Percentiles rank a stretch among this genome's conserved stretches.
These are phyloP conservation scores for Tachystola acroxantha DNA, from an alignment of 2,888 invertebrate species.

Conservation along the genomic window DNA sequence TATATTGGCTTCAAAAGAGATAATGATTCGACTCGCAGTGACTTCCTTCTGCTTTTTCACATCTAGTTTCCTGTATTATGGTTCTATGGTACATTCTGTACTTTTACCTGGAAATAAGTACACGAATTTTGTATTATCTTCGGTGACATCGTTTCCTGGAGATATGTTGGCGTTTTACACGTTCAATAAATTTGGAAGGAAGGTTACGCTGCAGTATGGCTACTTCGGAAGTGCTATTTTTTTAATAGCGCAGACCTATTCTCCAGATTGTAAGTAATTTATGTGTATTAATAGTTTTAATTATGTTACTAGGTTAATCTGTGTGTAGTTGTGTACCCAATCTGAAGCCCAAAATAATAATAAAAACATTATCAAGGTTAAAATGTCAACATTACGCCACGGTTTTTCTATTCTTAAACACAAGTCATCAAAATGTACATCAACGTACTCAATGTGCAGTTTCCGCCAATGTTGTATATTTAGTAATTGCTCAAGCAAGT, in stretches of 20 bases:
- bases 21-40: conserved; percentile 46
- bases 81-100: conserved; percentile 47
- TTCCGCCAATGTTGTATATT: too few relatives aligned
- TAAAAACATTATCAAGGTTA: too few relatives aligned
- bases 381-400: too few relatives aligned
- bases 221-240: conserved; percentile 43
- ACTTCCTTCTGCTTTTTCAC: conserved; percentile 52
- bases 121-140: conserved; percentile 48
- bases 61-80: conserved; percentile 57
- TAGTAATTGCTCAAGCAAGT: too few relatives aligned
- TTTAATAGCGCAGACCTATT: conserved; percentile 43
- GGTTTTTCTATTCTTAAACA: too few relatives aligned
- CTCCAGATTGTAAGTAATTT: conserved; percentile 53
- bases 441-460: too few relatives aligned
- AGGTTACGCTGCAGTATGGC: conserved; percentile 44
- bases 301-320: too few relatives aligned
- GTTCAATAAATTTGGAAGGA: conserved; percentile 51
- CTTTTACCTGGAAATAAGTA: conserved; percentile 59
- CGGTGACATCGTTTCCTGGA: conserved; percentile 54
- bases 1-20: conserved; percentile 49
- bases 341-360: too few relatives aligned
- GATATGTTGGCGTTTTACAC: conserved; percentile 47
- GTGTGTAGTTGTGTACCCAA: too few relatives aligned
- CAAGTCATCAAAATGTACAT: too few relatives aligned
- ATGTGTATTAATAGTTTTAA: too few relatives aligned